Base-by-base conservation (phyloP, 92 coral and sea anemone genomes). In the Virgularia gustaviana region DNA sequence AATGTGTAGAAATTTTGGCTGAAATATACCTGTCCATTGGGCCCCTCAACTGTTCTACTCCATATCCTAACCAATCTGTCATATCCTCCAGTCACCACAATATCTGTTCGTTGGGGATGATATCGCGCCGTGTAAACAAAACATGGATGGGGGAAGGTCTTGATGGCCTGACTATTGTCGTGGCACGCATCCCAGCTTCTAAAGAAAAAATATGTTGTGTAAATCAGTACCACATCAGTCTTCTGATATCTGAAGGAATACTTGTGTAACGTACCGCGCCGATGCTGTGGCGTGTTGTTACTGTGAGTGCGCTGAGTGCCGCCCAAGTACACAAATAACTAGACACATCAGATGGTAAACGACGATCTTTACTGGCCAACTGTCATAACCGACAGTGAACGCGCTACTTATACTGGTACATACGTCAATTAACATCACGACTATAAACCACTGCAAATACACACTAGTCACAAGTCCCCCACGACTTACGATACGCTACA, bases 81-180 rank as follows among this genome's bases (percentile, higher is more conserved):
- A 80, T 86, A 94, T 28, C 99, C 99, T 71, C 98, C 99, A 1
- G 99, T 94, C 36, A 94, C 88, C 18, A 94, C 70, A 43, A 94
- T 43, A 57, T 71, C 78, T n/a, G 89, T 82, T 58, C 86, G 72
- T 65, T 75, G 81, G 10, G 99, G 94, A 45, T 94, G 99, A 75
- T 85, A 94, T 67, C 85, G 92, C 22, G 99, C 92, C 9, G 96
- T 86, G 56, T 94, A 94, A 34, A 94, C 99, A 72, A 94, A 94
- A 56, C 99, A 94, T 0, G 99, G 99, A 66, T 94, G 99, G 18
- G 99, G 99, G 57, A 67, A 89, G 24, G 84, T 65, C 75, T 94
- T 94, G 60, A 83, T 78, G 24, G 84, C 84, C 27, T 86, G 74
- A 20, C 90, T 86, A 84, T 88, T 86, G 88, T 89, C 90, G 36